Evolutionary conservation across 2,888 invertebrate genomes (phyloP), one percentile per base, ranked within the genome.

Genomic region (Habroteleia sp.): DNA sequence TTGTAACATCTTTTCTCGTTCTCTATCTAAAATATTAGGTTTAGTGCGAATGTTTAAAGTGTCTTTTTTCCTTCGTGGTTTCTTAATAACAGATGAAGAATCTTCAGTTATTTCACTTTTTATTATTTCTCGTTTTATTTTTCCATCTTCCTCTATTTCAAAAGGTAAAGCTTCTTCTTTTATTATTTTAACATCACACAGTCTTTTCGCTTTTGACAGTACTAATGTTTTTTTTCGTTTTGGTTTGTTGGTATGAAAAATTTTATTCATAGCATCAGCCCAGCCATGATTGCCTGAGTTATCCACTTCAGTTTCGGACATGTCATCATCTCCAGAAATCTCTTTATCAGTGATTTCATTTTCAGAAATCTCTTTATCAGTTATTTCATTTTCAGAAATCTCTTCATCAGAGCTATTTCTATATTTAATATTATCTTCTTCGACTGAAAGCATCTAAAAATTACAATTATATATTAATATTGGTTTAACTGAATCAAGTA

Each of bases 181-280:
- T 35, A 87, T 86, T 74, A 87, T 89, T 78, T 90, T 89, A 7
- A 89, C 86, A 50, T 92, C 92, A 2, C 90, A 91, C 58, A 93
- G 86, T 86, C 94, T 95, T 84, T 95, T 96, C 0, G 96, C 96
- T 84, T 94, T 93, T 0, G 95, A 94, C 27, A 97, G 87, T 0
- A 96, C 94, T 54, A 94, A 88, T 0, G 93, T 91, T 85, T 94
- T 95, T 80, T 94, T 94, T 33, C 91, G 91, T 87, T 93, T 94
- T 0, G 95, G 94, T 84, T 94, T 94, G 17, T 91, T 93, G 0
- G 93, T 91, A 68, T 91, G 92, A 14, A 96, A 90, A 77, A 96
- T 94, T 88, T 95, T 95, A 3, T 93, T 90, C 84, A 96, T 92
- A 0, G 94, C 95, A 89, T 96, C 93, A 1, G 95, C 96, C 96